Base-by-base conservation (phyloP, 1,140 invertebrate species). In the Colletes latitarsis region DNA sequence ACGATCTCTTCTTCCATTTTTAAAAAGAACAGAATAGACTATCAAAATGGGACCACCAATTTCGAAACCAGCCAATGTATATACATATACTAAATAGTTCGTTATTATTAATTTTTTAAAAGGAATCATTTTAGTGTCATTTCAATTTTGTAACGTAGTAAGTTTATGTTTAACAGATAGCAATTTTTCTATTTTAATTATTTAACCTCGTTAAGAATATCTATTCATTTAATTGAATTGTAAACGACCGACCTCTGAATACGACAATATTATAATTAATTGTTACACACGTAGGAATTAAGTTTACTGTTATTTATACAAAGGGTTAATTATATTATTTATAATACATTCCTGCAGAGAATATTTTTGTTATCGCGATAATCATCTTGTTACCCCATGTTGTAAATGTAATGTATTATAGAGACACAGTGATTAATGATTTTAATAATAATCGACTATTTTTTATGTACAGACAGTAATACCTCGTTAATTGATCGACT, bases 311-410 rank as follows among this genome's bases (percentile, higher is more conserved):
- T 71, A 78, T 78, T 78, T 78, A 78, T 78, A 78, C 68, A 78
- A 78, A 78, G 76, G 76, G 76, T 72, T 78, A 78, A 78, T 78
- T 62, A 71, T 63, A 60, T 62, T 77, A 77, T 77, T 78, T 63
- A 72, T 78, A 64, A 72, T 78, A 64, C 72, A 72, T 78, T 78
- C 39, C n/a, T 78, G 14, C 76, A 55, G 68, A 78, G 58, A 72
- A 78, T 78, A 78, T 78, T 78, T 72, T 78, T 78, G 68, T 78
- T 78, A 78, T 21, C n/a, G 15, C 55, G 46, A 62, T 68, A 70
- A 62, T 52, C 39, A 70, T 52, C 19, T 77, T 77, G 67, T 77
- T 77, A 77, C 30, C 60, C 43, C 17, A 4, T 70, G 57, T 70
- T 77, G 71, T 60, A 46, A 69, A 67, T 46, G 41, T 67, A 57